Conservation (phyloP, 2,113 vertebrate genomes). For the Blennius ocellaris region DNA sequence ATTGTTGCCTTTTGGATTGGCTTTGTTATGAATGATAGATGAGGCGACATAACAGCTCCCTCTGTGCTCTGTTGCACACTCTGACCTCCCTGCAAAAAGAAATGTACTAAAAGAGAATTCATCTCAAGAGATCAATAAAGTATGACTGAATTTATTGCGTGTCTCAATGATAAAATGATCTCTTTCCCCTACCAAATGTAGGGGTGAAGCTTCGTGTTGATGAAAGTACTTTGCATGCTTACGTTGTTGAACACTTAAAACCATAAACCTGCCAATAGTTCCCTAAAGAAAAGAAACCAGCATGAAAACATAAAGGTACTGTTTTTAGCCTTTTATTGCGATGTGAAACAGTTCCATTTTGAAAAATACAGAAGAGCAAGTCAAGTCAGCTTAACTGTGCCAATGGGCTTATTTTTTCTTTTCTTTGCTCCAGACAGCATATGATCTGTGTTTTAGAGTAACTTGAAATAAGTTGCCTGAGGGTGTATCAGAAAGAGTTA, state of each 20-base stretch:
- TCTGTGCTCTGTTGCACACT: conserved; percentile 30
- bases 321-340: not conserved
- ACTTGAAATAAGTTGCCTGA: too few relatives aligned
- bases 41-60: conserved; percentile 35
- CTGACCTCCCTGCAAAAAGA: conserved; percentile 27
- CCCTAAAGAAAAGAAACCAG: too few relatives aligned
- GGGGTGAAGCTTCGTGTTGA: not conserved
- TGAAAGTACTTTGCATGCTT: not conserved
- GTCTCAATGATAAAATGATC: conserved; percentile 6
- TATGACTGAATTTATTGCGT: not conserved
- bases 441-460: too few relatives aligned
- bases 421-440: too few relatives aligned
- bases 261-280: too few relatives aligned
- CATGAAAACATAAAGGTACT: too few relatives aligned
- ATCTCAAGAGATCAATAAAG: conserved; percentile 20
- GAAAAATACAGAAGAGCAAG: not conserved
- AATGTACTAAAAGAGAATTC: conserved; percentile 24
- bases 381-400: conserved; percentile 11
- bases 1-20: too few relatives aligned
- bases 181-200: not conserved
- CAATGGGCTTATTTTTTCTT: conserved; percentile 6
- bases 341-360: not conserved
- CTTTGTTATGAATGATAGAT: too few relatives aligned
- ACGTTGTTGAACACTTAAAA: not conserved
- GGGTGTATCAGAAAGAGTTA: too few relatives aligned